Evolutionary conservation across 2,113 vertebrate species (phyloP).

Genomic region (Brachyhypopomus gauderio): DNA sequence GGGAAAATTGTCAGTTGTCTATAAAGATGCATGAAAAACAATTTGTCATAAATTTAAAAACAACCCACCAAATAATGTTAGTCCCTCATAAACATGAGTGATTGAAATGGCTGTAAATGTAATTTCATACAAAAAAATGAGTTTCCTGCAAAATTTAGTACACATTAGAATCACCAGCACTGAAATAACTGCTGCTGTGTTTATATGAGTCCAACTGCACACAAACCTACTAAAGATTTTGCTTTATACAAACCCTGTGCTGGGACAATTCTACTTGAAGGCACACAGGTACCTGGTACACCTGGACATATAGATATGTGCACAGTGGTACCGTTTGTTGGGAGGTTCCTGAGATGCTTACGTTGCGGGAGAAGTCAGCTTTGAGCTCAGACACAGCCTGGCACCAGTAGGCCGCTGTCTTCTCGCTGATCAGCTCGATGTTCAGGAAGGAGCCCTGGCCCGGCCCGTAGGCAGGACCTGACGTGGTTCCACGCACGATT

Average conservation of each 20-base stretch:
- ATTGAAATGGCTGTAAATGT: too few relatives aligned
- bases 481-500: constrained; percentile 90
- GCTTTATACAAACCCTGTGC: too few relatives aligned
- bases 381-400: constrained; percentile 85
- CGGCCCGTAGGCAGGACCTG: constrained; percentile 83
- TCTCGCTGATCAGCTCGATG: constrained; percentile 95
- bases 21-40: too few relatives aligned
- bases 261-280: not conserved
- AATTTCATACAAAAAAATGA: too few relatives aligned
- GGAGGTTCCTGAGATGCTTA: constrained; percentile 61
- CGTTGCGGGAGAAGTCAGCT: constrained; percentile 85
- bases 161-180: not conserved
- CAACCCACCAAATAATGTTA: too few relatives aligned
- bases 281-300: not conserved
- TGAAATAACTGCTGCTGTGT: constrained; percentile 4
- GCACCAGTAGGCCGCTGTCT: constrained; percentile 92
- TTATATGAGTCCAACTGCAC: not conserved
- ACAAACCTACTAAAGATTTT: not conserved
- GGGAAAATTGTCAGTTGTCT: too few relatives aligned
- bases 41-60: too few relatives aligned
- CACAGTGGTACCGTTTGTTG: not conserved
- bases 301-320: not conserved
- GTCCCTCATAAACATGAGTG: too few relatives aligned
- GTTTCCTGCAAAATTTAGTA: too few relatives aligned
- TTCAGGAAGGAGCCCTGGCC: constrained; percentile 91